Percentiles rank a stretch among this genome's conserved stretches.
phyloP scores from a whole-genome alignment of 2,113 vertebrate species.

The Micromys minutus region DNA sequence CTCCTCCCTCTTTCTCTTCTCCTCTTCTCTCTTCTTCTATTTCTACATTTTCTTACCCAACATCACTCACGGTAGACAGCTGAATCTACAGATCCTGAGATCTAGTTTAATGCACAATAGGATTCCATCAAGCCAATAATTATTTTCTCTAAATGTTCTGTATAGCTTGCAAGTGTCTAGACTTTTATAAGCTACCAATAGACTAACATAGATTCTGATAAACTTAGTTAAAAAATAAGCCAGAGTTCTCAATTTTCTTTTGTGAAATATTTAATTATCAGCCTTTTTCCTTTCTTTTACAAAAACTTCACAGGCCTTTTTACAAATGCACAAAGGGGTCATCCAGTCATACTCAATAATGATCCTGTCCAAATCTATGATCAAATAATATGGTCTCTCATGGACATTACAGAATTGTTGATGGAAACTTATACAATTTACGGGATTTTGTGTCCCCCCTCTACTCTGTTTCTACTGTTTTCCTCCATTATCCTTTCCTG shows the following conservation, averaged over 20 bases:
- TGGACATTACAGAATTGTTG: background rate
- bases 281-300: background rate
- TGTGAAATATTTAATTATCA: background rate
- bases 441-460: fast-evolving
- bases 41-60: no score
- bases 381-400: background rate
- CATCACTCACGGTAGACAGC: no score
- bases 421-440: background rate
- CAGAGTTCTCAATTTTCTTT: background rate
- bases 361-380: background rate
- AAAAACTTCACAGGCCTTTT: background rate
- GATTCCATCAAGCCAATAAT: background rate
- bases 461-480: background rate
- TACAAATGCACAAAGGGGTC: background rate
- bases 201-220: background rate
- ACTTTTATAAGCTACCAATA: background rate
- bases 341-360: background rate
- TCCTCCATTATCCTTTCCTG: background rate
- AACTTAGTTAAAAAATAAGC: background rate
- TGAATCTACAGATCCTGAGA: background rate
- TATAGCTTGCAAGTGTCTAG: background rate
- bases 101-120: background rate
- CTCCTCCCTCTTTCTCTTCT: fast-evolving
- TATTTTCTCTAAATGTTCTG: background rate
- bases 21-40: no score